A percentile compares a stretch with the other conserved stretches of the same genome.
Evolutionary conservation across 2,113 vertebrate genomes (phyloP).

Genomic region (Vulpes vulpes): DNA sequence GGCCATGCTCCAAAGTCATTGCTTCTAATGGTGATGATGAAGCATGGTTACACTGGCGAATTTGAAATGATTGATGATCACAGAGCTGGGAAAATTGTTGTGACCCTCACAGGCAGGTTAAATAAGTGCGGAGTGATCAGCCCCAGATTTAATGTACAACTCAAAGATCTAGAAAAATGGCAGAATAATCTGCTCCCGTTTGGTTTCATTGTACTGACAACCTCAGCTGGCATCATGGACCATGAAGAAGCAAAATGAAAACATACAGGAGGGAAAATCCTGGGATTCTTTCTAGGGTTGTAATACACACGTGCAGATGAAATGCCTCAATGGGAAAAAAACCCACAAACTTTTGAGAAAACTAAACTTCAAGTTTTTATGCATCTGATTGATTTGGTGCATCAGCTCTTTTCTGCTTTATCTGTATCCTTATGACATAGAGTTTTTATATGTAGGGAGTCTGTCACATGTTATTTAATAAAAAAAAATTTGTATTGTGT

Average conservation of each 20-base stretch:
- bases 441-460: neutral
- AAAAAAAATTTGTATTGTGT: neutral
- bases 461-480: neutral
- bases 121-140: neutral
- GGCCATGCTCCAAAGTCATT: neutral
- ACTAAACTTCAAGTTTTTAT: neutral
- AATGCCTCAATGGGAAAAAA: neutral
- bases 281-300: neutral
- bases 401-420: neutral
- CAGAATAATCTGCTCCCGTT: neutral
- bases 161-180: neutral
- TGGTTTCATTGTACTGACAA: neutral
- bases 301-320: neutral
- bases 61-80: neutral
- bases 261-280: neutral
- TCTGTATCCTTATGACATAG: neutral
- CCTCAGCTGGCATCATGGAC: neutral
- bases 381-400: conserved; percentile 29
- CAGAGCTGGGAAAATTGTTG: neutral
- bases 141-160: neutral
- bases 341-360: neutral
- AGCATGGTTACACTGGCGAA: neutral
- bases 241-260: neutral
- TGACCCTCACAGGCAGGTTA: neutral
- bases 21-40: neutral